Conservation (phyloP, 2,113 vertebrate species). For the Corythaeola cristata region DNA sequence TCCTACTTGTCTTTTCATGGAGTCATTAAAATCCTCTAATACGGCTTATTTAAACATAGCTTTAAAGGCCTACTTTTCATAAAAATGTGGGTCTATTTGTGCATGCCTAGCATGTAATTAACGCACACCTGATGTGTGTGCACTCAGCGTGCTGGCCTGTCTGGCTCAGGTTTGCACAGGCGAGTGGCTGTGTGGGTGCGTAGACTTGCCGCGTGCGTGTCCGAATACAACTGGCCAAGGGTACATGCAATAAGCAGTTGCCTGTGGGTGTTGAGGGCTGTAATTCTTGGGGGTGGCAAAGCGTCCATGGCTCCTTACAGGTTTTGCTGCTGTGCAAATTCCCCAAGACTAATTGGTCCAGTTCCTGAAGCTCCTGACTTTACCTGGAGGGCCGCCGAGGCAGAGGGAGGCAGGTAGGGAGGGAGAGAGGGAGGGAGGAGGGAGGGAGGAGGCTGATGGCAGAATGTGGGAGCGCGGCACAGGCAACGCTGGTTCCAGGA, state of each 20-base stretch:
- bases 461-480: accelerated
- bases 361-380: not conserved
- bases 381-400: not conserved
- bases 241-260: not conserved
- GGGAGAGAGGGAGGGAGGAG: too few species aligned
- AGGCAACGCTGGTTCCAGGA: not conserved
- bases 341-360: not conserved
- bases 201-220: accelerated
- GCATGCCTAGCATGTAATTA: not conserved
- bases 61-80: not conserved
- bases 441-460: not conserved
- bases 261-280: not conserved
- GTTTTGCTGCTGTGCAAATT: not conserved
- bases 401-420: not conserved
- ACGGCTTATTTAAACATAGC: not conserved
- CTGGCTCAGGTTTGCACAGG: not conserved
- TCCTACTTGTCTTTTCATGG: not conserved
- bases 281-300: not conserved
- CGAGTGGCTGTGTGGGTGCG: not conserved
- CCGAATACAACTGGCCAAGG: accelerated
- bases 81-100: not conserved
- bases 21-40: not conserved
- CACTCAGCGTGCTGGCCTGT: not conserved
- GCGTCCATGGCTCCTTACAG: not conserved
- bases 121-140: accelerated